Evolutionary conservation across 2,113 vertebrate genomes (phyloP), one percentile per base, ranked within the genome.

Genomic region (Toxostoma redivivum): DNA sequence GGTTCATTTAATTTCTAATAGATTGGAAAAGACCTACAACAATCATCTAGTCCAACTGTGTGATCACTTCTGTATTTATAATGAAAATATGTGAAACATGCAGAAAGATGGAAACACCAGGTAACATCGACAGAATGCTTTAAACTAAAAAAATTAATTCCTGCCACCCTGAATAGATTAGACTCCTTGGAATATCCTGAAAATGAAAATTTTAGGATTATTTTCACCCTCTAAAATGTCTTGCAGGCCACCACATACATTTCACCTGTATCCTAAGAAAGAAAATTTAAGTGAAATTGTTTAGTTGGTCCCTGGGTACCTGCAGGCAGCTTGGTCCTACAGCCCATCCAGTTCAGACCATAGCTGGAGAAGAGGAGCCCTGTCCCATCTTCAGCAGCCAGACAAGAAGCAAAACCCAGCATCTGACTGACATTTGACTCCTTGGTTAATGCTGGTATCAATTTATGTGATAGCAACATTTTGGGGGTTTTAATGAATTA

Each of bases 361-460:
- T 6, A 7, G 9, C 9, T 76, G 28, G n/a, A 72, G 28, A 47
- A 60, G 19, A 18, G 3, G 4, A 27, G 7, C 18, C 31, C 2
- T 22, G 7, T 58, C 44, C 31, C 16, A 35, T 11, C 15, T 71
- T 84, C 65, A 47, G 9, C 16, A 31, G 18, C 15, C 15, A n/a
- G 57, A n/a, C 15, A 56, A 76, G 61, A 81, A 73, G 6, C 7
- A 60, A 35, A 8, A 62, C 1, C 11, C 18, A 30, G 9, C 28
- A 61, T 50, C 8, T 42, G 22, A 10, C 25, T 86, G 38, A 12
- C 22, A n/a, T 51, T 91, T 70, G 60, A 51, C 35, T 67, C 42
- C 11, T 91, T 0, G 1, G 8, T 47, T 93, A 60, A 15, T 3
- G 1, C 18, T 66, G 12, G 28, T 58, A 64, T 23, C 0, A 1